Evolutionary conservation across 2,888 invertebrate genomes (phyloP).

Genomic region (Spisula solida): DNA sequence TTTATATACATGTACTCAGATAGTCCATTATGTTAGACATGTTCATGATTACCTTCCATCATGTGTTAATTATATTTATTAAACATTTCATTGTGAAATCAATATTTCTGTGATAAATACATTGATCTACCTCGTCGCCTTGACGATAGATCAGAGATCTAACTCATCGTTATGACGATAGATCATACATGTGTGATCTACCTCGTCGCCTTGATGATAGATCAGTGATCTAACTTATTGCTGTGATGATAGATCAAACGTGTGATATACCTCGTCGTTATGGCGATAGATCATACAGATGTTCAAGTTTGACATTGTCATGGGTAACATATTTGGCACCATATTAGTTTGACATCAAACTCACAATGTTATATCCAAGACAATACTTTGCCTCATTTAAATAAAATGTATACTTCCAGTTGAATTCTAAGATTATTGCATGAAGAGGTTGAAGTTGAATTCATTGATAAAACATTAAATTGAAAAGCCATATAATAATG

Average conservation of each 20-base stretch:
- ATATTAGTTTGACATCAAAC: background rate
- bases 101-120: background rate
- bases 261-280: no score
- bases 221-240: no score
- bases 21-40: background rate
- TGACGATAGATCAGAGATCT: background rate
- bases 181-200: no score
- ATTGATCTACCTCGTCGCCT: background rate
- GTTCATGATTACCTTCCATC: background rate
- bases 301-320: background rate
- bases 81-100: background rate
- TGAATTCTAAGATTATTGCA: no score
- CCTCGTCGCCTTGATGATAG: background rate
- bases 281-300: background rate
- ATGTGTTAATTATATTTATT: background rate
- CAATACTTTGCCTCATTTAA: background rate
- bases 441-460: no score
- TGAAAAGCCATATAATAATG: no score
- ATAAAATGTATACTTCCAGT: no score
- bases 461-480: no score
- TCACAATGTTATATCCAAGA: no score
- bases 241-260: no score
- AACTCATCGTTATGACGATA: no score
- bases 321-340: background rate
- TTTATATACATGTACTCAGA: background rate